Conservation (phyloP, 2,888 invertebrate genomes). For the Merodon equestris region DNA sequence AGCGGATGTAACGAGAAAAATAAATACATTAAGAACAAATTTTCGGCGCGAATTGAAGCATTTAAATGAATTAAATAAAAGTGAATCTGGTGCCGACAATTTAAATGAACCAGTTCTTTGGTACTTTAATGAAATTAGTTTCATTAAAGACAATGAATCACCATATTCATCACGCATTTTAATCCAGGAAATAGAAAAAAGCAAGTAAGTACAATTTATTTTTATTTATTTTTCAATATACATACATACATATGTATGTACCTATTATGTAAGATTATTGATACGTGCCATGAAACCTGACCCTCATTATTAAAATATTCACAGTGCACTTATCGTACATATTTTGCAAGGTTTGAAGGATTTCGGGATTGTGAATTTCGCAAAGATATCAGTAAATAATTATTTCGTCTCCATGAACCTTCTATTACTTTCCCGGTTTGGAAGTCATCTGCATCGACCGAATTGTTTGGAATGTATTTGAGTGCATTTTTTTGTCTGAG, state of each 20-base stretch:
- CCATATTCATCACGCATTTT: slow-evolving; percentile 6
- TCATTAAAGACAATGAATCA: slow-evolving; percentile 4
- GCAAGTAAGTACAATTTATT: too few relatives aligned
- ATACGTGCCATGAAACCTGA: slow-evolving; percentile 41
- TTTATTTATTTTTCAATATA: too few relatives aligned
- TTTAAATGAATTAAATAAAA: slow-evolving; percentile 5
- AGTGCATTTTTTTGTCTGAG: slow-evolving; percentile 22
- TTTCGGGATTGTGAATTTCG: slow-evolving; percentile 23
- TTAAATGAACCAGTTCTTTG: slow-evolving; percentile 8
- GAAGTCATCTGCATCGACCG: slow-evolving; percentile 34
- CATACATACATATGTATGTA: neutral
- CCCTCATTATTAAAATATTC: slow-evolving; percentile 53
- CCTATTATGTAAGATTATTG: neutral
- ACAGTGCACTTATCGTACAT: slow-evolving; percentile 39
- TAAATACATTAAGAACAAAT: slow-evolving; percentile 18
- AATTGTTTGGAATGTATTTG: slow-evolving; percentile 56
- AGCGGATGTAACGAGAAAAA: slow-evolving; percentile 19
- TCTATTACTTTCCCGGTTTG: slow-evolving; percentile 24
- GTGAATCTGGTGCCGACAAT: neutral
- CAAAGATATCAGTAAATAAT: slow-evolving; percentile 33
- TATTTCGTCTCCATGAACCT: slow-evolving; percentile 39
- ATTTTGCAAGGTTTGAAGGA: slow-evolving; percentile 35
- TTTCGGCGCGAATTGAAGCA: too few relatives aligned
- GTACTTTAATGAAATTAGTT: slow-evolving; percentile 25
- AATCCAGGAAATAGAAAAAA: neutral